phyloP scores from a whole-genome alignment of 2,113 vertebrate species.

The Eolophus roseicapilla region DNA sequence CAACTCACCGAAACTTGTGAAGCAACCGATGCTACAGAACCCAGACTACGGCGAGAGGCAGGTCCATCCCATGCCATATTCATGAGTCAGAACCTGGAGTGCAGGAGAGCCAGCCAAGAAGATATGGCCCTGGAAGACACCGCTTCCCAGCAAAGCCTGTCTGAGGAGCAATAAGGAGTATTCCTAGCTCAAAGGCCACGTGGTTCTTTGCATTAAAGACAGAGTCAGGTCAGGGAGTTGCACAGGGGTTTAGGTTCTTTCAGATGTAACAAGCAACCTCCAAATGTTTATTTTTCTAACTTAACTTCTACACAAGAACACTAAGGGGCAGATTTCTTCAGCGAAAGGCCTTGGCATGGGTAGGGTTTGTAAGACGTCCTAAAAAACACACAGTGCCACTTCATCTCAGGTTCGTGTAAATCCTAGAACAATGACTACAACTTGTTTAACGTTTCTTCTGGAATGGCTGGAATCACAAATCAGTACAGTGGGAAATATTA shows the following conservation, averaged over 20 bases:
- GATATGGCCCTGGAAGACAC: conserved; percentile 71
- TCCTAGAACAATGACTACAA: not conserved
- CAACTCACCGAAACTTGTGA: conserved; percentile 82
- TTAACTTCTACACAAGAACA: conserved; percentile 23
- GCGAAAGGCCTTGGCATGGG: not conserved
- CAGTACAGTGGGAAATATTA: conserved; percentile 27
- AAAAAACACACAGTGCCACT: conserved; percentile 33
- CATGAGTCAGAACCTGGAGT: conserved; percentile 31
- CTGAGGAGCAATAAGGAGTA: conserved; percentile 60
- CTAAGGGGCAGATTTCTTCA: not conserved
- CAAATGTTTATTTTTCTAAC: conserved; percentile 64
- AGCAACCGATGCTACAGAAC: conserved; percentile 66
- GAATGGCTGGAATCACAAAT: not conserved
- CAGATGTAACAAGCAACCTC: not conserved
- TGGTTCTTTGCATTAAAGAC: not conserved
- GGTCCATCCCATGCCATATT: not conserved
- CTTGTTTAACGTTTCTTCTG: not conserved
- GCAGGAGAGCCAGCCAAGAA: conserved; percentile 68
- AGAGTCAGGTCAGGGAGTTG: not conserved
- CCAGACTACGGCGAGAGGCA: not conserved
- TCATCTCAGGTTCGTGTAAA: conserved; percentile 68
- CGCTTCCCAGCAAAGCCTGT: conserved; percentile 64
- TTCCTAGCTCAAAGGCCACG: fast-evolving
- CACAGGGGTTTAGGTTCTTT: not conserved
- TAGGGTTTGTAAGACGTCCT: conserved; percentile 8